Evolutionary conservation across 1,140 invertebrate species (phyloP).

Genomic region (Aphidius ervi): DNA sequence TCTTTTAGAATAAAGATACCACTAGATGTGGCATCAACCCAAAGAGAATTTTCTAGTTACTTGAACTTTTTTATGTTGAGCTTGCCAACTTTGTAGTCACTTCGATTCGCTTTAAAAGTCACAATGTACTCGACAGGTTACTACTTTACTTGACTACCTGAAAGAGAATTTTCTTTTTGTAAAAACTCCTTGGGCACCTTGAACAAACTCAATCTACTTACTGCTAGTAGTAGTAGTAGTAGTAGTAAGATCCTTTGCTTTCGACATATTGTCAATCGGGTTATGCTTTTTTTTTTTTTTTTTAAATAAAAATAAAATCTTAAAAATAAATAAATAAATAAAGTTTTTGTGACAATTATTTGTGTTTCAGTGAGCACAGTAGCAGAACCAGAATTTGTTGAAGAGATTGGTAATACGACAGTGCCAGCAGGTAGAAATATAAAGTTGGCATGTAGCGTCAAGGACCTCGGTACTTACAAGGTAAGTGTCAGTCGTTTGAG

Average conservation of each 20-base stretch:
- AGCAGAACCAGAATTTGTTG: constrained; percentile 61
- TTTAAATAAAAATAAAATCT: no score
- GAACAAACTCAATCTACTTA: no score
- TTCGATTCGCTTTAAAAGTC: constrained; percentile 46
- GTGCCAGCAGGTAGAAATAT: constrained; percentile 79
- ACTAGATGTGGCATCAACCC: constrained; percentile 33
- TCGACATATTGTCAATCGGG: no score
- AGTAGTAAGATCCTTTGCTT: no score
- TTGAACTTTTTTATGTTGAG: constrained; percentile 26
- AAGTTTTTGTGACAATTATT: no score
- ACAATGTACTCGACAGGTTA: constrained; percentile 20
- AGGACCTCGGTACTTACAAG: constrained; percentile 75
- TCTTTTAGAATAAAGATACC: no score
- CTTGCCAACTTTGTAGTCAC: constrained; percentile 43
- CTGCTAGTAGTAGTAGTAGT: no score
- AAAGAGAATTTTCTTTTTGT: constrained; percentile 17
- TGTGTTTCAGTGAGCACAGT: constrained; percentile 47
- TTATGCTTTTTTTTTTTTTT: no score
- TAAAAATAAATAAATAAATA: no score
- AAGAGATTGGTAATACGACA: constrained; percentile 63
- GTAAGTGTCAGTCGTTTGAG: constrained; percentile 13
- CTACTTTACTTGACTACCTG: constrained; percentile 24
- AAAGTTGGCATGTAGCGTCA: constrained; percentile 83
- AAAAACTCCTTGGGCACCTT: no score
- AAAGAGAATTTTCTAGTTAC: constrained; percentile 51